Evolutionary conservation across 2,888 invertebrate genomes (phyloP).

Genomic region (Andrena camellia): DNA sequence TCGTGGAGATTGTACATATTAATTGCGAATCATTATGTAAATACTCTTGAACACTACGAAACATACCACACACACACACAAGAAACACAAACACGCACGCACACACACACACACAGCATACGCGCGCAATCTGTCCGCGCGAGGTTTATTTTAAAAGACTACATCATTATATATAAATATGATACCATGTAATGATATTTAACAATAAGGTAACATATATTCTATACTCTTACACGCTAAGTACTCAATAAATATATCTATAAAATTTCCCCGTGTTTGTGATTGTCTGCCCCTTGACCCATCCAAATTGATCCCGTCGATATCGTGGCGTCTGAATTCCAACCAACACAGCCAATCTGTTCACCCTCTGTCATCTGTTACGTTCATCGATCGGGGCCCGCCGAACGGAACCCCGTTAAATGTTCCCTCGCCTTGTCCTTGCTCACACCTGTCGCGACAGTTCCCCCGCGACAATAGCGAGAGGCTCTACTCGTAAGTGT

Average conservation of each 20-base stretch:
- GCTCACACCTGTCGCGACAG: conserved; percentile 37
- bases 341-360: conserved; percentile 16
- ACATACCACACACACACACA: conserved; percentile 62
- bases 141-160: conserved; percentile 79
- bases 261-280: conserved; percentile 84
- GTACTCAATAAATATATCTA: conserved; percentile 85
- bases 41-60: conserved; percentile 75
- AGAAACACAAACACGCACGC: conserved; percentile 27
- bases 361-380: conserved; percentile 15
- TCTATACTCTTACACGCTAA: conserved; percentile 85
- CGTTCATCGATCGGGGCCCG: neutral
- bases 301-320: conserved; percentile 73
- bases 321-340: conserved; percentile 74
- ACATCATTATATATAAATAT: conserved; percentile 78
- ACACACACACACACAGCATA: conserved; percentile 43
- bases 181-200: conserved; percentile 80
- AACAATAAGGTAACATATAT: conserved; percentile 83
- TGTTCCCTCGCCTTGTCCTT: conserved; percentile 53
- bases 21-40: conserved; percentile 81
- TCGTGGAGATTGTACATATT: conserved; percentile 80
- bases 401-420: conserved; percentile 35
- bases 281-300: conserved; percentile 78
- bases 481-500: conserved; percentile 51
- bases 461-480: conserved; percentile 35
- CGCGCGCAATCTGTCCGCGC: conserved; percentile 70